Evolutionary conservation across 2,113 vertebrate species (phyloP), one percentile per base, ranked within the genome.

Genomic region (Tetraodon nigroviridis): DNA sequence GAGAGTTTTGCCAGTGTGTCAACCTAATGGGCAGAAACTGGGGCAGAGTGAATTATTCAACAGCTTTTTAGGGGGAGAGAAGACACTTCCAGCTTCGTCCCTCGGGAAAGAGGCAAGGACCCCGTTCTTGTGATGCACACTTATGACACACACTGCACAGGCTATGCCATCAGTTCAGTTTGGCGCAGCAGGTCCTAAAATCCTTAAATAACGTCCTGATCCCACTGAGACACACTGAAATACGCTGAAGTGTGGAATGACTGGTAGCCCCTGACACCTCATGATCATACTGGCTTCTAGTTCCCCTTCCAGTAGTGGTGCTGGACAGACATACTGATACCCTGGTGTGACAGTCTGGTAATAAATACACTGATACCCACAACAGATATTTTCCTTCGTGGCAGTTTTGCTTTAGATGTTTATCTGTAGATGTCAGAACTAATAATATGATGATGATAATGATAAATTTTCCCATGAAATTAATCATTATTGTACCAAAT

Each of bases 1-100:
- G 82, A 82, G 80, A 82, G 68, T 85, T 87, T 64, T 77, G 79
- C 78, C 69, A 82, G 72, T 80, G 76, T 87, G 82, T 86, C 85
- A 86, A 85, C 73, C 75, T 87, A 87, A 87, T 89, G 81, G 87
- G 79, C 81, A 86, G 78, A 85, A 88, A 88, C 84, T 85, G 82
- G 87, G 85, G 74, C 87, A 71, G 60, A 8, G 76, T 88, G 82
- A 88, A 88, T 87, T 76, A 88, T 88, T 88, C 85, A 88, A 48
- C 75, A 84, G 76, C 74, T 76, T 88, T 87, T 87, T 84, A 83
- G 73, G 61, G 77, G 68, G 69, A 83, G 72, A 87, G 78, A 62
- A 85, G 80, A 86, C 4, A 69, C 75, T 86, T 86, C 84, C 76
- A 73, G 78, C 80, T 77, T 80, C 67, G 69, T 81, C 82, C 77